Evolutionary conservation across 1,140 invertebrate species (phyloP).

Genomic region (Pinna nobilis): DNA sequence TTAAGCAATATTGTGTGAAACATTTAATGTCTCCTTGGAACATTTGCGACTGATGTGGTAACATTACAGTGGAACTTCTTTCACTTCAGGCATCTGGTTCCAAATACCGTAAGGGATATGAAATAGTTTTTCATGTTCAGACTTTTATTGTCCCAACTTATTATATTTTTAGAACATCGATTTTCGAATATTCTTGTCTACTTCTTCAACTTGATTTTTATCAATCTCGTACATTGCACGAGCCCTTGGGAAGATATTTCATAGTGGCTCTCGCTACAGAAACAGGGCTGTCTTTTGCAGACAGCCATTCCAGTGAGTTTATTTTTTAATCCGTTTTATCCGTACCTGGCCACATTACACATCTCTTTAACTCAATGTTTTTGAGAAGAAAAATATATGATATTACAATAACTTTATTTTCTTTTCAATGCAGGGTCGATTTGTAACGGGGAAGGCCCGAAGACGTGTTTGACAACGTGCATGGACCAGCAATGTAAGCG

Average conservation of each 20-base stretch:
- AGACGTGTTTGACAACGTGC: conserved; percentile 35
- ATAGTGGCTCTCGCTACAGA: background rate
- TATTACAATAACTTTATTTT: background rate
- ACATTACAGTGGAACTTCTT: too few relatives aligned
- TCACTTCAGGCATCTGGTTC: too few relatives aligned
- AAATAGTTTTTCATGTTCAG: too few relatives aligned
- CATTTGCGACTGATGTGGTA: too few relatives aligned
- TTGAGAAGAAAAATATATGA: background rate
- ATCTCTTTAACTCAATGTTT: background rate
- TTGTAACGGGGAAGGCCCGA: conserved; percentile 21
- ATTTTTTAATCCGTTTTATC: background rate
- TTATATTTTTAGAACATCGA: too few relatives aligned
- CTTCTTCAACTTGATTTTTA: too few relatives aligned
- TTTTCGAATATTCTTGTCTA: too few relatives aligned
- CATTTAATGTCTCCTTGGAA: too few relatives aligned
- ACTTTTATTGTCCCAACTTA: too few relatives aligned
- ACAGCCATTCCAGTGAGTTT: background rate
- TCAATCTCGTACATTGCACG: too few relatives aligned
- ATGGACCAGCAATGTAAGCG: conserved; percentile 2
- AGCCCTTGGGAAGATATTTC: background rate
- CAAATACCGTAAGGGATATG: too few relatives aligned
- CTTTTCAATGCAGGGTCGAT: conserved; percentile 14
- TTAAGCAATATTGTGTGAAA: too few relatives aligned
- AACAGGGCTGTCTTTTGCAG: background rate
- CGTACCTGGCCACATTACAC: background rate